Evolutionary conservation across 2,113 vertebrate genomes (phyloP), one percentile per base, ranked within the genome.

Genomic region (Zosterops hypoxanthus): DNA sequence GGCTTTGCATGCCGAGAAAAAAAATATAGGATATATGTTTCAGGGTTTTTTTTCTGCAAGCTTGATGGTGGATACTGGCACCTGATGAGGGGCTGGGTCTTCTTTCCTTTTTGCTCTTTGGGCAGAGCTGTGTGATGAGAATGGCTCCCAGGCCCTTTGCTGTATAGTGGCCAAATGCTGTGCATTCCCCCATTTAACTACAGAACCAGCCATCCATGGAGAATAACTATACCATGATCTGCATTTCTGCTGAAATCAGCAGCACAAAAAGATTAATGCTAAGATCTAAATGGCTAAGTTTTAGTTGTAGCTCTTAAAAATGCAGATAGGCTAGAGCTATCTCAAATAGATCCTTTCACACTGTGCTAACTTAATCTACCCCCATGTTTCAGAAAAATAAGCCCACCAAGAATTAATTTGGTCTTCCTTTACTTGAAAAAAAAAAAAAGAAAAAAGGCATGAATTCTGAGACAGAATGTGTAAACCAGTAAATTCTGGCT

Each of bases 241-340:
- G 69, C 83, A 81, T 39, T 88, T 83, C 64, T 96, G 83, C 80
- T 94, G 69, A 81, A 57, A 78, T 83, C 82, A 92, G 65, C 91
- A 88, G 42, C 41, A 39, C 2, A 20, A 14, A 70, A 60, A 88
- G 41, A 84, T 63, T 52, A 71, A 50, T 20, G 71, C 39, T 17
- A 57, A 88, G 39, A 49, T 44, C 33, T 59, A 55, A 90, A 88
- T 19, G 26, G 15, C 14, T 63, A 53, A 2, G 6, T 60, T 88
- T 92, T 41, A 86, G 47, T 79, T 34, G 22, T 4, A 42, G 31
- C 39, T 79, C 34, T 55, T 75, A 29, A 75, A 49, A 82, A 70
- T 20, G 16, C 60, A 55, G 53, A 61, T n/a, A 28, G 41, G 50
- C 23, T n/a, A 14, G 1, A 53, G 36, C 34, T 42, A 5, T 56